Evolutionary conservation across 2,888 invertebrate species (phyloP).

Genomic region (Drosophila ochracea): DNA sequence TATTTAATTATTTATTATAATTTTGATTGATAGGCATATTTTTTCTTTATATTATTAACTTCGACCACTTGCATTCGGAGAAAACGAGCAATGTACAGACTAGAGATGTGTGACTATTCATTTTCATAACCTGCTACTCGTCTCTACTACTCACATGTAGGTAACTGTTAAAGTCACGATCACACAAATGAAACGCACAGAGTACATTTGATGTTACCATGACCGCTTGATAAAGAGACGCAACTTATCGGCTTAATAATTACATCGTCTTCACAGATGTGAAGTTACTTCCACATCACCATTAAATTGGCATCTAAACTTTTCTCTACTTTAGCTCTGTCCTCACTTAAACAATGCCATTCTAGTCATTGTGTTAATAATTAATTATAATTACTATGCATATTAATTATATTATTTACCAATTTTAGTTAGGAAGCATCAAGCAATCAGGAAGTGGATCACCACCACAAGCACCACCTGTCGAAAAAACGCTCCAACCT

Average conservation of each 20-base stretch:
- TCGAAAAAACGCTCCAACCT: not conserved
- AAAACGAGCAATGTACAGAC: conserved; percentile 68
- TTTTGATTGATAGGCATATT: conserved; percentile 42
- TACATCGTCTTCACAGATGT: not conserved
- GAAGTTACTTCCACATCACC: not conserved
- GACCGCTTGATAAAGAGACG: not conserved
- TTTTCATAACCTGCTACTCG: conserved; percentile 18
- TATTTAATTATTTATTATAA: conserved; percentile 37
- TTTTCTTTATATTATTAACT: conserved; percentile 64
- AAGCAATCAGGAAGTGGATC: not conserved
- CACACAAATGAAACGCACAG: not conserved
- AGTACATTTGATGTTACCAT: not conserved
- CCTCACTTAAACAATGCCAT: too few relatives aligned
- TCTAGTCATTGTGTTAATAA: not conserved
- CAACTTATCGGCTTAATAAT: not conserved
- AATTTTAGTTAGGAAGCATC: not conserved
- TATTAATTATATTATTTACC: not conserved
- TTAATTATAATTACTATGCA: not conserved
- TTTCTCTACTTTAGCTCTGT: not conserved
- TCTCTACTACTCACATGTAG: conserved; percentile 1
- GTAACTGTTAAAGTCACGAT: conserved; percentile 3
- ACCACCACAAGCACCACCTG: not conserved
- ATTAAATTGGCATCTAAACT: not conserved
- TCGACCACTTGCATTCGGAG: conserved; percentile 67
- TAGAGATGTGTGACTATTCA: conserved; percentile 39